Evolutionary conservation across 2,113 vertebrate genomes (phyloP), one percentile per base, ranked within the genome.

Genomic region (Xyrauchen texanus): DNA sequence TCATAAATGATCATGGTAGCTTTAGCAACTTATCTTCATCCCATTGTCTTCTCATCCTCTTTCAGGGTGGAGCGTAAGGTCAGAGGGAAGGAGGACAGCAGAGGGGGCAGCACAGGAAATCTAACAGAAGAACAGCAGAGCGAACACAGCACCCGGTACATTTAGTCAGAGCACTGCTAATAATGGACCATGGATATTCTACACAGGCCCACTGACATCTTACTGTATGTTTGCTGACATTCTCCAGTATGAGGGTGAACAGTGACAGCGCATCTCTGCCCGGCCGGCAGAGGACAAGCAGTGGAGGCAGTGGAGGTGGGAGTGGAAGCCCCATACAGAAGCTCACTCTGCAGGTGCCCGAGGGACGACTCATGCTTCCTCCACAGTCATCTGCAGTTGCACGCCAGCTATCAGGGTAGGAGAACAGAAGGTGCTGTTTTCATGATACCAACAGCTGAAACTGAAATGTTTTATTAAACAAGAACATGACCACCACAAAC

Each of bases 201-300:
- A 4, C 12, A 46, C 45, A 62, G 57, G 6, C 45, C 44, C 15
- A 62, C 58, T 77, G 34, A 67, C 21, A 51, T 52, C 5, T 80
- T 46, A 51, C 9, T 70, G 7, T 78, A 7, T 63, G 64, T 75
- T 53, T 65, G 5, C 15, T 63, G 58, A 4, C 68, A 6, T 86
- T 46, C 51, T 16, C 76, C 87, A 95, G 94, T 70, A 89, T 94
- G 90, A 88, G 93, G 61, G 92, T 94, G 45, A 94, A 95, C 88
- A 94, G 93, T 0, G 94, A 95, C 83, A 92, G 91, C 0, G 92
- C 91, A 4, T 92, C 92, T 44, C 89, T 93, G 76, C 92, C 92
- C 0, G 90, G 91, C 77, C 88, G 92, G 85, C 93, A 94, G 87
- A 78, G 92, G 87, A 70, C 89, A 84, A 8, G 89, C 89, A 75